Evolutionary conservation across 2,113 vertebrate genomes (phyloP), one percentile per base, ranked within the genome.

Genomic region (Gymnogyps californianus): DNA sequence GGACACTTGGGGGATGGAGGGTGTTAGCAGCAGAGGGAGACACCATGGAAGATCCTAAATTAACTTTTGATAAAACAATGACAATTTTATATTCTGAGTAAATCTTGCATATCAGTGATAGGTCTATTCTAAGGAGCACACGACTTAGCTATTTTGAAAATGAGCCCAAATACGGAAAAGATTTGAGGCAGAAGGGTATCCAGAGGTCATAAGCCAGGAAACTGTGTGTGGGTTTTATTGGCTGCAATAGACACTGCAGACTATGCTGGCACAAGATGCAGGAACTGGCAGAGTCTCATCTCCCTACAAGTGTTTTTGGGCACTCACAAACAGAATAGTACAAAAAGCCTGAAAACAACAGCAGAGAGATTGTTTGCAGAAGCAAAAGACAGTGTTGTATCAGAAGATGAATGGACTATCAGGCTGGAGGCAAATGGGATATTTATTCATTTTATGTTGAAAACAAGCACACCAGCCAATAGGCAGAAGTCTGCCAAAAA

Each of bases 211-310:
- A 65, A 64, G 8, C 26, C 11, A 75, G 40, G 26, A 52, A 86
- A 61, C 0, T 75, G 7, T 11, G 2, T 8, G 1, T 31, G 15
- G 2, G 29, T 6, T 9, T 24, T 66, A 5, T 57, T 66, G 24
- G 9, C 26, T 71, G 20, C 46, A 57, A 18, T 13, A 76, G 24
- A 36, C 19, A 47, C 0, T 16, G 17, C 31, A 83, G 52, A 71
- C 47, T 44, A 21, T n/a, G 9, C 19, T 62, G 34, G 16, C 34
- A 79, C 8, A 58, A n/a, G 34, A n/a, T 44, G 15, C 26, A 66
- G 62, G 5, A 76, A 47, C 29, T 32, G 40, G 24, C 38, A 79
- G 19, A 54, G 19, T 25, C 11, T 59, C 40, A n/a, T 52, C 14
- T 75, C 46, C 22, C 66, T 79, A 6, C 18, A 28, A 47, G 24